phyloP scores from a whole-genome alignment of 2,113 vertebrate species.

The Misgurnus anguillicaudatus region DNA sequence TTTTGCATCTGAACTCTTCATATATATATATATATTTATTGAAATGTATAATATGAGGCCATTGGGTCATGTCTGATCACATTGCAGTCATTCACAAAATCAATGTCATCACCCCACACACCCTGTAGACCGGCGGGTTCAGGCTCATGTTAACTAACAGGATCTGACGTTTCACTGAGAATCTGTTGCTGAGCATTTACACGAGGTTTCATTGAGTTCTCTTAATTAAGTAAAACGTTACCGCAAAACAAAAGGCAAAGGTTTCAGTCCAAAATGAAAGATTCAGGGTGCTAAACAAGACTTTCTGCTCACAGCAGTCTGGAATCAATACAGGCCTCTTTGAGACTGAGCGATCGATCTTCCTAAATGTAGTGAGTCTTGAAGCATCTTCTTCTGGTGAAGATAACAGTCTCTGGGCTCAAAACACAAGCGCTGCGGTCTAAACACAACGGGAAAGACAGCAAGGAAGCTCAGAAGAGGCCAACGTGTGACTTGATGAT shows the following conservation, averaged over 20 bases:
- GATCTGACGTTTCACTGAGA: no score
- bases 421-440: conserved; percentile 49
- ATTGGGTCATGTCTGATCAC: no score
- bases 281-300: not conserved
- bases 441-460: conserved; percentile 40
- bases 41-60: no score
- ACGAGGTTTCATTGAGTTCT: not conserved
- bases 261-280: no score
- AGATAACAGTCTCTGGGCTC: conserved; percentile 52
- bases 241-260: not conserved
- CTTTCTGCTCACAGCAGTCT: conserved; percentile 51
- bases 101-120: no score
- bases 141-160: no score
- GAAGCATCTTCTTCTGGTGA: conserved; percentile 58
- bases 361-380: conserved; percentile 70
- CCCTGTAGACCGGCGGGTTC: no score
- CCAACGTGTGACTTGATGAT: conserved; percentile 76
- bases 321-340: conserved; percentile 64
- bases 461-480: conserved; percentile 65
- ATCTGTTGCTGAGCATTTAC: no score
- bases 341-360: conserved; percentile 67
- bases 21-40: no score
- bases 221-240: not conserved
- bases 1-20: no score
- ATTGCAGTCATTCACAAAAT: no score